A percentile compares a stretch with the other conserved stretches of the same genome.
phyloP scores from a whole-genome alignment of 2,888 invertebrate species.

The Mesorhabditis sp. region DNA sequence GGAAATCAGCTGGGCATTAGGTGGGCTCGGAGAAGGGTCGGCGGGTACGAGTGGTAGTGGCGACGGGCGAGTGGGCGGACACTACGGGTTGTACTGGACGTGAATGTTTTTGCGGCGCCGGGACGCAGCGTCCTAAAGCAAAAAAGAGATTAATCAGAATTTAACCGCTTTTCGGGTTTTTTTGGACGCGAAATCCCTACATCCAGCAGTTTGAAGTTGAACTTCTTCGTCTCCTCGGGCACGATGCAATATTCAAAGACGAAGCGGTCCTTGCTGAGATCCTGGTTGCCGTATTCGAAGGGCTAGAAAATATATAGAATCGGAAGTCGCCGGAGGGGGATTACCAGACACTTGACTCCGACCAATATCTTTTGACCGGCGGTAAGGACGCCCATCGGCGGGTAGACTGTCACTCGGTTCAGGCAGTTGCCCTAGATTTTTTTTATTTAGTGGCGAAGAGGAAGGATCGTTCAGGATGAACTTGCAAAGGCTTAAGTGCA shows the following conservation, averaged over 20 bases:
- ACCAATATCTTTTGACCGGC: constrained; percentile 13
- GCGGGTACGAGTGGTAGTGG: too few relatives aligned
- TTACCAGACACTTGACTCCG: constrained; percentile 17
- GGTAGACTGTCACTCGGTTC: constrained; percentile 24
- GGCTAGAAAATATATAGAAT: constrained; percentile 11
- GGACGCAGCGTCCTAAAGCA: neutral
- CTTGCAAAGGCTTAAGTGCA: too few relatives aligned
- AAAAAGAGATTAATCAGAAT: too few relatives aligned
- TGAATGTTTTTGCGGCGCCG: constrained; percentile 22
- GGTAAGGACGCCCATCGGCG: constrained; percentile 21
- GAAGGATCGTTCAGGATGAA: neutral
- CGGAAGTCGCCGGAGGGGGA: neutral
- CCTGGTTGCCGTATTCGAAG: constrained; percentile 17
- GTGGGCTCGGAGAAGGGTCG: too few relatives aligned
- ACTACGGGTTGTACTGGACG: constrained; percentile 21
- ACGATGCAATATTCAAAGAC: constrained; percentile 26
- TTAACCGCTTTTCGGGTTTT: constrained; percentile 11
- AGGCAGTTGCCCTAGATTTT: constrained; percentile 16
- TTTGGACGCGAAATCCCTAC: neutral
- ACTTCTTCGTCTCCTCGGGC: constrained; percentile 16
- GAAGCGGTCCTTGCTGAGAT: constrained; percentile 21
- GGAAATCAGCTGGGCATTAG: too few relatives aligned
- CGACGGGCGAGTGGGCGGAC: too few relatives aligned
- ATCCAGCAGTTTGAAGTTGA: constrained; percentile 16
- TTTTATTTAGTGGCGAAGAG: neutral